Percentiles rank a stretch among this genome's conserved stretches.
phyloP scores from a whole-genome alignment of 2,113 vertebrate genomes.

The Lethenteron reissneri region DNA sequence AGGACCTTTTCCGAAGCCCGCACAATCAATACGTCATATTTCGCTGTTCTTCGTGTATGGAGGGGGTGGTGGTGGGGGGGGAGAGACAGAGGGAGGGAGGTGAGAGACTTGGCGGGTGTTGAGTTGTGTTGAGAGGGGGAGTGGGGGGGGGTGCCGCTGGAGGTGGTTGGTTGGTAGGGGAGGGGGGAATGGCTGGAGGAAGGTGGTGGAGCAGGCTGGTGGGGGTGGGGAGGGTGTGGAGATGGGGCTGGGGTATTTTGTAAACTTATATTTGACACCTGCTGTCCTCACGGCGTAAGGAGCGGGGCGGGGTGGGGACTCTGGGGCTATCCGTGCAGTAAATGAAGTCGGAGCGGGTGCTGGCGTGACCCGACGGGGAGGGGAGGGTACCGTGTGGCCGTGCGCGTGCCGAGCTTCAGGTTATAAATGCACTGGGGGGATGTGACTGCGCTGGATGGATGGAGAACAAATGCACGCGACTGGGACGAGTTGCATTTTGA shows the following conservation, averaged over 20 bases:
- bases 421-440: too few species aligned
- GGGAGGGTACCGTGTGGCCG: too few species aligned
- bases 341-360: slow-evolving; percentile 1
- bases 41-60: slow-evolving; percentile 99
- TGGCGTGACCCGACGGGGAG: too few species aligned
- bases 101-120: not conserved
- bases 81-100: too few species aligned
- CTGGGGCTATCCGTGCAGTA: not conserved
- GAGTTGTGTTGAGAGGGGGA: slow-evolving; percentile 99
- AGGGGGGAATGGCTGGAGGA: too few species aligned
- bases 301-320: not conserved
- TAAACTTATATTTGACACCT: slow-evolving; percentile 99
- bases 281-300: slow-evolving; percentile 19
- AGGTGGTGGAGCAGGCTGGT: not conserved
- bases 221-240: slow-evolving; percentile 99
- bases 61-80: slow-evolving; percentile 17
- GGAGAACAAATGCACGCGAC: too few species aligned
- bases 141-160: slow-evolving; percentile 47
- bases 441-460: too few species aligned
- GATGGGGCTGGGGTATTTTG: slow-evolving; percentile 98
- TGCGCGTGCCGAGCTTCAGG: too few species aligned
- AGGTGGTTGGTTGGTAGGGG: slow-evolving; percentile 19
- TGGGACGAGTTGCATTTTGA: too few species aligned
- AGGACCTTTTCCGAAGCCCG: slow-evolving; percentile 99
- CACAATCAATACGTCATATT: slow-evolving; percentile 99